Percentiles rank a stretch among this genome's conserved stretches.
Evolutionary conservation across 1,140 invertebrate genomes (phyloP).

Genomic region (Lutraria rhynchaena): DNA sequence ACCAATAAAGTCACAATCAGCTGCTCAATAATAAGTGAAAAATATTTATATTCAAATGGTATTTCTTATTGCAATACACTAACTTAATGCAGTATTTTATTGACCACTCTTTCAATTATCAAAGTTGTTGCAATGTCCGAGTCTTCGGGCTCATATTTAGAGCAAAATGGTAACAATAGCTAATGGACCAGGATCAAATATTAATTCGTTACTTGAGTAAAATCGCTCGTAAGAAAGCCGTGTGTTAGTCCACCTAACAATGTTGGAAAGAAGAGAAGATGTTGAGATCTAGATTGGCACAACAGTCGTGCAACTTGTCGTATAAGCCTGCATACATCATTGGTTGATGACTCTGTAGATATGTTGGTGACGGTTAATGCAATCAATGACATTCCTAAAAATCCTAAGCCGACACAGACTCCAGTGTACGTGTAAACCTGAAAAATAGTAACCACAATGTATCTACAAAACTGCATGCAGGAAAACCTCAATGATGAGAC

Average conservation of each 20-base stretch:
- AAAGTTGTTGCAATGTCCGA: not conserved
- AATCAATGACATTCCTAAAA: not conserved
- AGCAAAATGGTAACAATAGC: not conserved
- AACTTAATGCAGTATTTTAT: not conserved
- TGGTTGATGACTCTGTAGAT: not conserved
- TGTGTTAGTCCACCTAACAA: not conserved
- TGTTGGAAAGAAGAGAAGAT: not conserved
- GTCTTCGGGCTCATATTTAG: not conserved
- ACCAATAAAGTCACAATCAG: no score
- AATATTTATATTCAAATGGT: no score
- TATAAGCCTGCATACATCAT: not conserved
- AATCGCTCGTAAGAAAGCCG: constrained; percentile 1
- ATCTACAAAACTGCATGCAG: no score
- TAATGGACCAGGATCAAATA: not conserved
- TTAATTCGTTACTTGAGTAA: not conserved
- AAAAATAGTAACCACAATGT: not conserved
- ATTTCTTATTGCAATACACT: no score
- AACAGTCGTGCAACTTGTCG: not conserved
- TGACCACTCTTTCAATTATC: not conserved
- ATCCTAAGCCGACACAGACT: not conserved
- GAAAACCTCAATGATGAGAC: no score
- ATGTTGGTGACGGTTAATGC: not conserved
- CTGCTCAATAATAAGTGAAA: no score
- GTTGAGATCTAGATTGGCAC: constrained; percentile 6
- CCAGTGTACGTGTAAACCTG: constrained; percentile 14